Conservation (phyloP, 2,888 invertebrate species). For the Ecdyonurus torrentis region DNA sequence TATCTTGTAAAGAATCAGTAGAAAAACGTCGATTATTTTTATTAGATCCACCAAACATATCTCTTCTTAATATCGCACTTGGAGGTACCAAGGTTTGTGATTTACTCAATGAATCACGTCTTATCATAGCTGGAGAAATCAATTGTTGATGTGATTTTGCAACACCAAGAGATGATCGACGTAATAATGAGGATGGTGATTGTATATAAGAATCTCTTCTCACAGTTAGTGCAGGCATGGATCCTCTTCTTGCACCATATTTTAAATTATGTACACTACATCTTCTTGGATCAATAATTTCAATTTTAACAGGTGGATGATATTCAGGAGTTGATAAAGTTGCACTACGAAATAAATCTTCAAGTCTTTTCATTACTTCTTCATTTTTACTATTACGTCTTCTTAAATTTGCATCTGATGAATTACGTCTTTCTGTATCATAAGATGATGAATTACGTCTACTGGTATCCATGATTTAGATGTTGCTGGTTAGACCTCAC, state of each 20-base stretch:
- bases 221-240: not conserved
- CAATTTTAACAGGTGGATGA: not conserved
- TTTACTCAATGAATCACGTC: not conserved
- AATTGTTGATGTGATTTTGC: not conserved
- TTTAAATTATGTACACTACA: not conserved
- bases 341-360: not conserved
- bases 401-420: not conserved
- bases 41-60: not conserved
- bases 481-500: not conserved
- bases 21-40: conserved; percentile 31
- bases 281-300: not conserved
- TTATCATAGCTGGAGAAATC: not conserved
- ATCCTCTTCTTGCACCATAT: conserved; percentile 5
- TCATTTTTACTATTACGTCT: not conserved
- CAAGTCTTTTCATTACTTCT: not conserved
- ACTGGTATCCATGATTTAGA: not conserved
- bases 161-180: not conserved
- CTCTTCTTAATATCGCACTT: not conserved
- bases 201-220: not conserved
- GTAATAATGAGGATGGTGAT: not conserved
- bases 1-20: conserved; percentile 52
- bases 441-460: not conserved
- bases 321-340: conserved; percentile 1
- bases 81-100: not conserved
- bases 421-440: no score